Evolutionary conservation across 2,113 vertebrate species (phyloP), one percentile per base, ranked within the genome.

Genomic region (Entelurus aequoreus): DNA sequence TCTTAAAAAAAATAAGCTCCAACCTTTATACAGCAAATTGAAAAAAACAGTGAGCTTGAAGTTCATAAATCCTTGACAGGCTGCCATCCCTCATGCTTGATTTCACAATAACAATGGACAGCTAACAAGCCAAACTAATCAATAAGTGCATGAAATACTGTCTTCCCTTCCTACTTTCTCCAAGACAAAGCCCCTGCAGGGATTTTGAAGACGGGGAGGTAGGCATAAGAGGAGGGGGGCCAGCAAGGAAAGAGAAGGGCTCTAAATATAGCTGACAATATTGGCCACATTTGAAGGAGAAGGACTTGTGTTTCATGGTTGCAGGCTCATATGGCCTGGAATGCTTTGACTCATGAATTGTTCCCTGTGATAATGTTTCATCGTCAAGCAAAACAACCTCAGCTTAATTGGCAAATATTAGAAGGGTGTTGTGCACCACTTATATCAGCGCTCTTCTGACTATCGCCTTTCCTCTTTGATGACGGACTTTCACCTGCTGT

Each of bases 331-430:
- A 88, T 96, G 85, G 89, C 92, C 88, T 75, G 93, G 95, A 98
- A 98, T 97, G 95, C 90, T 94, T 94, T 93, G 95, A 96, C 93
- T 99, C 94, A 94, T 93, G 94, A 94, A 96, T 95, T 97, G 94
- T 94, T 93, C 94, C 93, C 90, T 60, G 90, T 91, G 94, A 95
- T 97, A 95, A 93, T 92, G 90, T 99, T 97, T 96, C 96, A 94
- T 94, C 95, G 95, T 92, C 92, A 91, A 88, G 91, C 93, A 94
- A 83, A 87, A 92, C 90, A 87, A 91, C 89, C 90, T 93, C 92
- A 86, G 87, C 93, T 88, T 95, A 89, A 91, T 93, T 92, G 92
- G 90, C 87, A 87, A 86, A 88, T 86, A 91, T 94, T 91, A 91
- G 86, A 88, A 66, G 55, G 62, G 79, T 67, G 82, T 77, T 77